A percentile compares a stretch with the other conserved stretches of the same genome.
Evolutionary conservation across 2,113 vertebrate genomes (phyloP).

Genomic region (Irena cyanogastra): DNA sequence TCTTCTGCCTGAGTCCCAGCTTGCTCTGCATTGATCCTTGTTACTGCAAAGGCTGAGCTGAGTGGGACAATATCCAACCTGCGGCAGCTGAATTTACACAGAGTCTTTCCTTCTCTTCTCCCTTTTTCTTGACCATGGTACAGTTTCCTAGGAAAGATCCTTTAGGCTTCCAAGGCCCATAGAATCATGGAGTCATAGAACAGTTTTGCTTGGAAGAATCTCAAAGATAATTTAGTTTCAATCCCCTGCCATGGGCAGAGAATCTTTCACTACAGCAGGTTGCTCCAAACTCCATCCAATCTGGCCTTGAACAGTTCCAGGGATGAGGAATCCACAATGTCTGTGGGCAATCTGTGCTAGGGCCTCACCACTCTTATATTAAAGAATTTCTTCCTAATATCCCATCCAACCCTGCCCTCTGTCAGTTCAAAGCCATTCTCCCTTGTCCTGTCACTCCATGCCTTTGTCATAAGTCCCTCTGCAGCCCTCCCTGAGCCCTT

Average conservation of each 20-base stretch:
- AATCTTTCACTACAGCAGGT: not conserved
- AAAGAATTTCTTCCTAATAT: not conserved
- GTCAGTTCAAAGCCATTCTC: not conserved
- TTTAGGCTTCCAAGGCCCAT: not conserved
- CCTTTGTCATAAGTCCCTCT: not conserved
- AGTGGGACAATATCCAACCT: not conserved
- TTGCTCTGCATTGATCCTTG: not conserved
- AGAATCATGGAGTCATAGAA: not conserved
- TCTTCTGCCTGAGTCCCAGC: not conserved
- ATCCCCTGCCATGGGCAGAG: not conserved
- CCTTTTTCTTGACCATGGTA: not conserved
- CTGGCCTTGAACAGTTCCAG: not conserved
- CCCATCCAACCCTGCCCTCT: not conserved
- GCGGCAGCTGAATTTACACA: not conserved
- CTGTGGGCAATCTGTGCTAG: not conserved
- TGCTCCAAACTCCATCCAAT: not conserved
- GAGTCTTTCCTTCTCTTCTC: not conserved
- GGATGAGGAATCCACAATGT: not conserved
- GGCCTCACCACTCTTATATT: not conserved
- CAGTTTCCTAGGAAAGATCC: not conserved
- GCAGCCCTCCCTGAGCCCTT: not conserved
- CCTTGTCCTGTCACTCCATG: not conserved
- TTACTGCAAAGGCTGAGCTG: not conserved
- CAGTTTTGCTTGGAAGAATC: not conserved
- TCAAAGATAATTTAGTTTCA: not conserved